A percentile compares a stretch with the other conserved stretches of the same genome.
These are phyloP conservation scores for Nannobrachium achirus DNA, from an alignment of 2,113 vertebrate species.

Conservation along the genomic window DNA sequence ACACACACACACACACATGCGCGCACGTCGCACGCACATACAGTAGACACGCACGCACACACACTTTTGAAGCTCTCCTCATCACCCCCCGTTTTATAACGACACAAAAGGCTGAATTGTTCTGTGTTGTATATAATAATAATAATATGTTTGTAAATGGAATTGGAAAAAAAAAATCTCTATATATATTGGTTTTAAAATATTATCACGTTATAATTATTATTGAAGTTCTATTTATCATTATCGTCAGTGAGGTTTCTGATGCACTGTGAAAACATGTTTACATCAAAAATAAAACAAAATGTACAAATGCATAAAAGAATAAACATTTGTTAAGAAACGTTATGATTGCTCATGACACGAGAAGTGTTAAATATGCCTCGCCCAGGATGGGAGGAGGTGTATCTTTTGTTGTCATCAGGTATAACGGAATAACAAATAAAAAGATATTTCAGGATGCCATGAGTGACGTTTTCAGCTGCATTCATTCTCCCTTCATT, in stretches of 20 bases:
- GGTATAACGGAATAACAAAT: slow-evolving; percentile 44
- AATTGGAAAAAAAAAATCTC: neutral
- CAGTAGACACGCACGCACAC: no score
- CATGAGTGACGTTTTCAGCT: neutral
- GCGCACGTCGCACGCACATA: no score
- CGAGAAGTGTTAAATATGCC: slow-evolving; percentile 36
- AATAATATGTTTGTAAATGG: slow-evolving; percentile 21
- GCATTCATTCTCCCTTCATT: slow-evolving; percentile 2
- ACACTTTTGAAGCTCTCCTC: neutral
- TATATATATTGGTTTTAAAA: slow-evolving; percentile 24
- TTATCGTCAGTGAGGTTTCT: slow-evolving; percentile 58
- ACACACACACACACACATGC: no score
- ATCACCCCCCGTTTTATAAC: slow-evolving; percentile 25
- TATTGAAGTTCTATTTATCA: slow-evolving; percentile 43
- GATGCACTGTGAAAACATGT: slow-evolving; percentile 65
- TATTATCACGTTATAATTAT: slow-evolving; percentile 19
- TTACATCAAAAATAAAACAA: slow-evolving; percentile 47
- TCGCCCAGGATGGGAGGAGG: neutral
- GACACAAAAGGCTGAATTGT: slow-evolving; percentile 60
- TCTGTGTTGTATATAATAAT: slow-evolving; percentile 53
- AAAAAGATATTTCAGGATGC: slow-evolving; percentile 39
- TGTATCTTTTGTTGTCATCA: slow-evolving; percentile 42
- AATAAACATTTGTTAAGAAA: slow-evolving; percentile 34
- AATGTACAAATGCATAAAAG: slow-evolving; percentile 10
- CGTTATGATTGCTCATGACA: slow-evolving; percentile 47